Conservation (phyloP, 2,888 invertebrate species). For the Lottia scabra region DNA sequence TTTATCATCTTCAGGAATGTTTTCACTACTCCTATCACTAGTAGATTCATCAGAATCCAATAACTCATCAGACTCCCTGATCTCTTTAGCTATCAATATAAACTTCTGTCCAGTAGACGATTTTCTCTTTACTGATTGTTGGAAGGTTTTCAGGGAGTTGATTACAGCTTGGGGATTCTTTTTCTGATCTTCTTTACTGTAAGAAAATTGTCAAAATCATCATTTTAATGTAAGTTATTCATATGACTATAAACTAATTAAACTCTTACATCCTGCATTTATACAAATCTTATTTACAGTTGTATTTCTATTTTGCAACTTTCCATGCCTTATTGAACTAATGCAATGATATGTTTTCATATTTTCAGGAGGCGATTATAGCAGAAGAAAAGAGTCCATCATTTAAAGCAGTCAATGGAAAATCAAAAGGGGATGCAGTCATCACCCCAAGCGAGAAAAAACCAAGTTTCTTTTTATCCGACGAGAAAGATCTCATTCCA, state of each 20-base stretch:
- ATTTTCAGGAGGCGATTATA: neutral
- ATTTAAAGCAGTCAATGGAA: constrained; percentile 24
- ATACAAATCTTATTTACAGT: neutral
- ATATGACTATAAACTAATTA: too few species aligned
- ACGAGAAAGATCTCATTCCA: constrained; percentile 18
- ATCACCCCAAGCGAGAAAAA: constrained; percentile 31
- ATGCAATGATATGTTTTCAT: neutral
- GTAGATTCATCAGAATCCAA: constrained; percentile 31
- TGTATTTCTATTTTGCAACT: too few species aligned
- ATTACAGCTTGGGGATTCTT: constrained; percentile 91
- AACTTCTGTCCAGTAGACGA: constrained; percentile 32
- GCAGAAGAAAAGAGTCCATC: neutral
- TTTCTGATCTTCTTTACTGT: constrained; percentile 79
- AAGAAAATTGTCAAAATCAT: neutral
- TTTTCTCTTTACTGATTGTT: constrained; percentile 67
- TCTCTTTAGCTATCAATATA: constrained; percentile 41
- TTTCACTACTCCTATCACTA: neutral
- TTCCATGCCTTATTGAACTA: too few species aligned
- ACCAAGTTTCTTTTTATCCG: constrained; percentile 43
- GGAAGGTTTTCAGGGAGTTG: constrained; percentile 90
- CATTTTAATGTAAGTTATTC: too few species aligned
- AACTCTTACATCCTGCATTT: too few species aligned
- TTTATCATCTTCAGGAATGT: too few species aligned
- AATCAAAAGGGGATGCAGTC: constrained; percentile 16
- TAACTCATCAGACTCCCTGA: constrained; percentile 50